Percentiles rank a stretch among this genome's conserved stretches.
Evolutionary conservation across 2,888 invertebrate species (phyloP).

Genomic region (Drosophila prostipennis): DNA sequence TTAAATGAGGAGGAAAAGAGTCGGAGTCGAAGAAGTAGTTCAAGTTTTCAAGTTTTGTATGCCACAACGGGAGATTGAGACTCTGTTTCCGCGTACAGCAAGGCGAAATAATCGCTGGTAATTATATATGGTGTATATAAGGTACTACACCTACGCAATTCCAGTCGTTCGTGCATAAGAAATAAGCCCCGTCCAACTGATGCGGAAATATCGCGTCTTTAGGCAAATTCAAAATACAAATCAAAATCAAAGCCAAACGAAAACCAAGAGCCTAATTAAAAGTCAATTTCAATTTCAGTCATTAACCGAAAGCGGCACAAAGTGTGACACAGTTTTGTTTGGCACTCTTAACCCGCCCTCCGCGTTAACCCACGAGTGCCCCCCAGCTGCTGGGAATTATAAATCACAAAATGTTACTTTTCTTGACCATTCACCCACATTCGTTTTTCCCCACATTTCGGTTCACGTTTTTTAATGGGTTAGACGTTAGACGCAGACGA

Average conservation of each 20-base stretch:
- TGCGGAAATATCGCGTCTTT: conserved; percentile 38
- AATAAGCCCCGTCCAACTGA: conserved; percentile 24
- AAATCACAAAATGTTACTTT: conserved; percentile 48
- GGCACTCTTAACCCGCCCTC: conserved; percentile 19
- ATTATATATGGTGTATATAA: conserved; percentile 16
- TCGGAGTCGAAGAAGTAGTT: conserved; percentile 23
- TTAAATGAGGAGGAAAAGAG: conserved; percentile 27
- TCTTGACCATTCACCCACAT: conserved; percentile 61
- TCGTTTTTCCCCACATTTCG: conserved; percentile 27
- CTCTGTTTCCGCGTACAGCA: conserved; percentile 34
- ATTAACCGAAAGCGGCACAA: conserved; percentile 50
- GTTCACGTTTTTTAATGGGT: conserved; percentile 50
- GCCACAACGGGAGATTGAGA: conserved; percentile 25
- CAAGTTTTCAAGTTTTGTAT: conserved; percentile 43
- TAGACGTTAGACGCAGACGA: conserved; percentile 39
- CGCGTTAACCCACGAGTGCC: neutral
- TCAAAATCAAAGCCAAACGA: conserved; percentile 3
- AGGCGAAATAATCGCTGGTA: conserved; percentile 27
- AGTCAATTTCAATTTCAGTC: conserved; percentile 61
- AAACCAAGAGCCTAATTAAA: conserved; percentile 55
- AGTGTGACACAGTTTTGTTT: conserved; percentile 59
- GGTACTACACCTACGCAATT: conserved; percentile 44
- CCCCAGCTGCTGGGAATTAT: conserved; percentile 17
- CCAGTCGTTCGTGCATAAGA: conserved; percentile 42
- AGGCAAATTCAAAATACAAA: conserved; percentile 11